Conservation (phyloP, 2,888 invertebrate species). For the Eupeodes luniger region DNA sequence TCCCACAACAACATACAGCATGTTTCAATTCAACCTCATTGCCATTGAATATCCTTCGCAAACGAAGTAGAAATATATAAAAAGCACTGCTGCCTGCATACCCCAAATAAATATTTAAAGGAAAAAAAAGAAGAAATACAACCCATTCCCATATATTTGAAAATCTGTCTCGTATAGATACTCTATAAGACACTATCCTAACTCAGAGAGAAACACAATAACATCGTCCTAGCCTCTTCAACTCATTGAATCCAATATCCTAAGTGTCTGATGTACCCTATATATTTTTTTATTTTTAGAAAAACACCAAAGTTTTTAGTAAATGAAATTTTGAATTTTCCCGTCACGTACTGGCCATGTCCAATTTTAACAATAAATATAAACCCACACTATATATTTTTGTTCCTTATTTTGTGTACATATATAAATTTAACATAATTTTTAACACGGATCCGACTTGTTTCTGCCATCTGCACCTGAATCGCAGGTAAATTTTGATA, state of each 20-base stretch:
- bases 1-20: neutral
- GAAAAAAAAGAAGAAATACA: constrained; percentile 6
- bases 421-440: constrained; percentile 65
- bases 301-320: constrained; percentile 60
- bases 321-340: constrained; percentile 75
- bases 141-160: constrained; percentile 49
- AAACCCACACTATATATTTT: constrained; percentile 34
- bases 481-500: constrained; percentile 63
- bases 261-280: constrained; percentile 58
- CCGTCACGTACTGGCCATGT: constrained; percentile 68
- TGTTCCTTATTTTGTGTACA: neutral
- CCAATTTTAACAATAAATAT: constrained; percentile 69
- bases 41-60: neutral
- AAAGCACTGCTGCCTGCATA: neutral
- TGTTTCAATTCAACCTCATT: neutral
- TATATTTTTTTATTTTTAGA: neutral
- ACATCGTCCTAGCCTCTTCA: constrained; percentile 3
- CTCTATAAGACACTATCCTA: constrained; percentile 25
- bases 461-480: constrained; percentile 54
- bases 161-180: constrained; percentile 33
- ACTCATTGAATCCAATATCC: constrained; percentile 67
- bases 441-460: constrained; percentile 55
- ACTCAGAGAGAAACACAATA: neutral
- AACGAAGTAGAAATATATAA: neutral
- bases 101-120: constrained; percentile 32